phyloP scores from a whole-genome alignment of 2,888 invertebrate genomes.

The Polydesmus complanatus region DNA sequence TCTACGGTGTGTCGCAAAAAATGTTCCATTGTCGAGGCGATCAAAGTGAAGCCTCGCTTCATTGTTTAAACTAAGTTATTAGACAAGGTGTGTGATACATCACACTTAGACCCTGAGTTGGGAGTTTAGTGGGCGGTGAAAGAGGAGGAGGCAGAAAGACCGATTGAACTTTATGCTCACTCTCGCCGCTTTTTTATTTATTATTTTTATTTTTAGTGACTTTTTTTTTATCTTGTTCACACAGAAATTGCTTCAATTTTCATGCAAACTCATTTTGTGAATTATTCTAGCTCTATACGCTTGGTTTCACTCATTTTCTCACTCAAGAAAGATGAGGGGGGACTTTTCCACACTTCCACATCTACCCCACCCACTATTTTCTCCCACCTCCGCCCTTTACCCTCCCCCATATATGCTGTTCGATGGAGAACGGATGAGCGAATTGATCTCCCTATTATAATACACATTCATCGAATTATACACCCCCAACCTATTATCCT shows the following conservation, averaged over 20 bases:
- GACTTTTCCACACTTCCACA: neutral
- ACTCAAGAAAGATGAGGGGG: neutral
- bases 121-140: too few species aligned
- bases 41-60: too few species aligned
- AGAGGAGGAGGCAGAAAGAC: too few species aligned
- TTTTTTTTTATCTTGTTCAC: neutral
- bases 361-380: neutral
- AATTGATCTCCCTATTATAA: too few species aligned
- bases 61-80: too few species aligned
- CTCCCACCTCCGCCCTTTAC: neutral
- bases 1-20: too few species aligned
- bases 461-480: too few species aligned
- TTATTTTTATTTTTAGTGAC: neutral
- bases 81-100: too few species aligned
- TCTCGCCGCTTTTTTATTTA: neutral
- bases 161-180: neutral
- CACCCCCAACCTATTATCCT: too few species aligned
- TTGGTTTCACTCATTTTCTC: neutral
- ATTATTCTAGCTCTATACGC: neutral
- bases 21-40: too few species aligned
- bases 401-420: neutral
- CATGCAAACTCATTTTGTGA: neutral
- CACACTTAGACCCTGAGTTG: too few species aligned
- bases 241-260: neutral
- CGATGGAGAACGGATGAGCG: too few species aligned